Evolutionary conservation across 2,113 vertebrate species (phyloP), one percentile per base, ranked within the genome.

Genomic region (Oryzias celebensis): DNA sequence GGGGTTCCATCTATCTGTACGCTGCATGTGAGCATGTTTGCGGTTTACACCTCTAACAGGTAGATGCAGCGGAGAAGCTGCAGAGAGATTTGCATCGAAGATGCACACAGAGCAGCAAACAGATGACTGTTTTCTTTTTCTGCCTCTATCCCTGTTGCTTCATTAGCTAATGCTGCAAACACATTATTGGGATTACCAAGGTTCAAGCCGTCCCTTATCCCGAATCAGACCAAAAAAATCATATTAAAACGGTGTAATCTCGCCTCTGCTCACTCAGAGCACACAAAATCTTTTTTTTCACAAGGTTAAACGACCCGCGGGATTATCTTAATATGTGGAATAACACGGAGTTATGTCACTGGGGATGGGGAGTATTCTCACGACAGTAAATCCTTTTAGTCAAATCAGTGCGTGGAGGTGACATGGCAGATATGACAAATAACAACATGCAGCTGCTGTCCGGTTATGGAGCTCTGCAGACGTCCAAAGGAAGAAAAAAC

Each of bases 331-430:
- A 86, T 80, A 77, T 86, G 80, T 64, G 70, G 77, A 79, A 87
- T 83, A 84, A 87, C 87, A 78, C 51, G 73, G 72, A 75, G 82
- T 88, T 85, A 85, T 85, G 83, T 88, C 87, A 87, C 54, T 10
- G 57, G 65, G 80, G 78, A 85, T 72, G 71, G 73, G 69, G 72
- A 73, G 73, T 83, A 80, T 83, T 69, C 73, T 78, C 77, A 74
- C 83, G 79, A 78, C 79, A 81, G 81, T 56, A 81, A 85, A 87
- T 86, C 85, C 83, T 83, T 88, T 88, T 82, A 89, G 78, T 70
- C 62, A 78, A 85, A 88, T 88, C 81, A 81, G 82, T 83, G 81
- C 54, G 78, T 80, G 68, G 69, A 64, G 51, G 61, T 28, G 77
- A 79, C 73, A 75, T 85, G 77, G 74, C 71, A 76, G 64, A 81